A percentile compares a stretch with the other conserved stretches of the same genome.
Evolutionary conservation across 2,113 vertebrate genomes (phyloP).

Genomic region (Hemibagrus wyckioides): DNA sequence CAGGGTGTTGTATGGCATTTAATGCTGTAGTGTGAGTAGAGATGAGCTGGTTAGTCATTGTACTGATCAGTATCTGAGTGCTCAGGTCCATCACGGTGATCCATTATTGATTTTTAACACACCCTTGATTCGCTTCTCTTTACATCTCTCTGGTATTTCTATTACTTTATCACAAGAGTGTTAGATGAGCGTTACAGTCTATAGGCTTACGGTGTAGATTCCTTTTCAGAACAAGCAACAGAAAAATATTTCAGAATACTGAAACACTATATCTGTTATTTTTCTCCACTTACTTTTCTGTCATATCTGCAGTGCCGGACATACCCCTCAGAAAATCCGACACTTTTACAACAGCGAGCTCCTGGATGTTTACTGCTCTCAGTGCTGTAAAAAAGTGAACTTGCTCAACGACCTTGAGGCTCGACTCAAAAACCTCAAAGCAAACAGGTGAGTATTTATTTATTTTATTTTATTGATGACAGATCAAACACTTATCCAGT

Average conservation of each 20-base stretch:
- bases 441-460: conserved; percentile 77
- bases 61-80: neutral
- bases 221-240: neutral
- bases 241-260: neutral
- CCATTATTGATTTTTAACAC: neutral
- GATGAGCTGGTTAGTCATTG: neutral
- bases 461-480: neutral
- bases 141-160: neutral
- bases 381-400: conserved; percentile 90
- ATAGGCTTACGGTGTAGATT: neutral
- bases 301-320: conserved; percentile 75
- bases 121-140: neutral
- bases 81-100: neutral
- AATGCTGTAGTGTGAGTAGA: neutral
- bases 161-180: neutral
- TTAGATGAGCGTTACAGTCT: neutral
- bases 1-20: neutral
- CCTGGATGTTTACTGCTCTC: conserved; percentile 86
- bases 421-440: conserved; percentile 84
- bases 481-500: neutral
- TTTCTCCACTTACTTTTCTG: neutral
- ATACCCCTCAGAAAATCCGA: conserved; percentile 84
- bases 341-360: conserved; percentile 80
- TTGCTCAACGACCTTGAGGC: conserved; percentile 88
- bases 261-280: neutral